Base-by-base conservation (phyloP, 2,888 invertebrate genomes). In the Oxycera nigricornis region DNA sequence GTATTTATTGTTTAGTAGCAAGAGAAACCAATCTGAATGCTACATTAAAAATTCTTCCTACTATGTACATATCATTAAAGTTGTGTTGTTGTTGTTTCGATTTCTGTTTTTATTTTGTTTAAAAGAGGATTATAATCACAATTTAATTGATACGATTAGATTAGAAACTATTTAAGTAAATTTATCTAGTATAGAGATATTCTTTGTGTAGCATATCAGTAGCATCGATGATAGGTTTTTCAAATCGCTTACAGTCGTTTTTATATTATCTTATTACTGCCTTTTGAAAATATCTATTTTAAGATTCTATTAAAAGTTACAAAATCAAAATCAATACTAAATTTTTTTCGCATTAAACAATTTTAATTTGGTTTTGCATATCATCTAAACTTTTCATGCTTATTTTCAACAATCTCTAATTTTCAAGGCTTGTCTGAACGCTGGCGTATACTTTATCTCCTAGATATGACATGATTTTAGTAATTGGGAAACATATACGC, bases 71-170 rank as follows among this genome's bases (percentile, higher is more conserved):
- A n/a, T n/a, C n/a, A n/a, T n/a, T n/a, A n/a, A n/a, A n/a, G n/a
- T n/a, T n/a, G n/a, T n/a, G n/a, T n/a, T n/a, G n/a, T n/a, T n/a
- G n/a, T n/a, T 7, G 2, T 4, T 46, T 46, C 22, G 17, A 3
- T 24, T 20, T 55, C 17, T 11, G 9, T 55, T 17, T 46, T 14
- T 17, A 46, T 46, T 46, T 7, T 11, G 46, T 14, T 50, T 50
- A n/a, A 7, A 4, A 55, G 50, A 50, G 6, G 24, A 24, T 55
- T 24, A 55, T 4, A 55, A 59, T 59, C 59, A 59, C 59, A 59
- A 30, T 14, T 59, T 59, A 59, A 59, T 59, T 59, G 59, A 59
- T 59, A 59, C 59, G 59, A 59, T 59, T 59, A 59, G 26, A 59
- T 59, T 55, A 55, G 22, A 22, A 9, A 22, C 52, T 20, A 55